Conservation (phyloP, 2,797 vertebrate genomes). For the Takifugu ocellatus region DNA sequence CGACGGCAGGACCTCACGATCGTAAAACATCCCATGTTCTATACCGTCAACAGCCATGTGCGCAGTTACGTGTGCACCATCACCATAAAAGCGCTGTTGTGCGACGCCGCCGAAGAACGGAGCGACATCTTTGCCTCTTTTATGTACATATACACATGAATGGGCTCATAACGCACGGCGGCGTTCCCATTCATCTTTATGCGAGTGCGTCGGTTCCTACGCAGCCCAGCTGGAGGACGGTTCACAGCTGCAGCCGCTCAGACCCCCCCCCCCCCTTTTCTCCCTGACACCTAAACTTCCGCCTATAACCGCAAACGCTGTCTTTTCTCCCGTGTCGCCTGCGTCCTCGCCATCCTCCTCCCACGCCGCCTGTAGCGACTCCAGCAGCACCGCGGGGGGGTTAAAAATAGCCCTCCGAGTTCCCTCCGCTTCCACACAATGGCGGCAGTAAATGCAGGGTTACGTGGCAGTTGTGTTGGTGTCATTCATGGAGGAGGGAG, state of each 20-base stretch:
- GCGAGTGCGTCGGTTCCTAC: conserved; percentile 8
- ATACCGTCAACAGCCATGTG: neutral
- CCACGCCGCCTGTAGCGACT: conserved; percentile 25
- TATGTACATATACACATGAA: neutral
- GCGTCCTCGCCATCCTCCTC: conserved; percentile 10
- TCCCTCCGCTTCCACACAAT: conserved; percentile 36
- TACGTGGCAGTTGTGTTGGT: conserved; percentile 31
- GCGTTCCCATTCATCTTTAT: conserved; percentile 15
- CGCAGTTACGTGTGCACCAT: neutral
- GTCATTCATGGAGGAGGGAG: conserved; percentile 18
- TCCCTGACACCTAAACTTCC: conserved; percentile 20
- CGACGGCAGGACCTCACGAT: neutral
- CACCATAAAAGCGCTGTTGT: neutral
- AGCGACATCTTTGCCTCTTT: conserved; percentile 11
- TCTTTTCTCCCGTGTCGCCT: conserved; percentile 7
- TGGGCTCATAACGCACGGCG: neutral
- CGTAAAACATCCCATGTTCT: conserved; percentile 2
- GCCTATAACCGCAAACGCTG: conserved; percentile 35
- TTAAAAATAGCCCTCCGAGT: conserved; percentile 63
- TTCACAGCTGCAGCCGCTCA: conserved; percentile 37
- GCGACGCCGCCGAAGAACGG: conserved; percentile 4
- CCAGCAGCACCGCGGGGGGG: conserved; percentile 3
- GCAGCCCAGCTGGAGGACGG: conserved; percentile 28
- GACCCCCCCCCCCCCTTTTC: conserved; percentile 2
- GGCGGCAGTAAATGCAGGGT: conserved; percentile 34